Base-by-base conservation (phyloP, 2,113 vertebrate genomes). In the Pygathrix nemaeus region DNA sequence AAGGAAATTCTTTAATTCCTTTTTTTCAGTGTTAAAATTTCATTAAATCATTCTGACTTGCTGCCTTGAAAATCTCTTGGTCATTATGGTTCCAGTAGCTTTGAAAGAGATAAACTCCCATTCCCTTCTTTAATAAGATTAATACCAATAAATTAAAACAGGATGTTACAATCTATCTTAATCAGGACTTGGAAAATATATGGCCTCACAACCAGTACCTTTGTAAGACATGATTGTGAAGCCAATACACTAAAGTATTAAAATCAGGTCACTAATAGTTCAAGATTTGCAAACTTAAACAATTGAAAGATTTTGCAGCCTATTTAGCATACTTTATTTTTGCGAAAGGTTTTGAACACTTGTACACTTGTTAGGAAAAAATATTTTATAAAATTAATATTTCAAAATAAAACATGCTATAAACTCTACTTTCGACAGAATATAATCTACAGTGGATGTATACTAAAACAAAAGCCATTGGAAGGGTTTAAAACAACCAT, bases 351-450 rank as follows among this genome's bases (percentile, higher is more conserved):
- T 78, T 85, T 66, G 7, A 80, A 80, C 7, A 72, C 17, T 7
- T 86, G 43, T 27, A n/a, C 4, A 84, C 0, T 75, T 18, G 8
- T 68, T 78, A 86, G 52, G 27, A 83, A 87, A 87, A 88, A 40
- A 12, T 80, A 40, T 83, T 84, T 90, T 12, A 90, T 90, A 3
- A 93, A 88, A 68, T 23, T 10, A 86, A 9, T 92, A 57, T 66
- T 82, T 96, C 80, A 59, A 88, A 80, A 79, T 85, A 90, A 86
- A 95, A 76, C 70, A 95, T 72, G 18, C 11, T 83, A 21, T 87
- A 38, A 79, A 76, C n/a, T n/a, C 16, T 17, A 82, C 1, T 82
- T 88, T 85, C 18, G 81, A 81, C 12, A 79, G 30, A 50, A 70
- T 79, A 57, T 38, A 86, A 48, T 61, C 38, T 75, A 90, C 8